A percentile compares a stretch with the other conserved stretches of the same genome.
Evolutionary conservation across 2,797 vertebrate species (phyloP).

Genomic region (Argyrosomus regius): DNA sequence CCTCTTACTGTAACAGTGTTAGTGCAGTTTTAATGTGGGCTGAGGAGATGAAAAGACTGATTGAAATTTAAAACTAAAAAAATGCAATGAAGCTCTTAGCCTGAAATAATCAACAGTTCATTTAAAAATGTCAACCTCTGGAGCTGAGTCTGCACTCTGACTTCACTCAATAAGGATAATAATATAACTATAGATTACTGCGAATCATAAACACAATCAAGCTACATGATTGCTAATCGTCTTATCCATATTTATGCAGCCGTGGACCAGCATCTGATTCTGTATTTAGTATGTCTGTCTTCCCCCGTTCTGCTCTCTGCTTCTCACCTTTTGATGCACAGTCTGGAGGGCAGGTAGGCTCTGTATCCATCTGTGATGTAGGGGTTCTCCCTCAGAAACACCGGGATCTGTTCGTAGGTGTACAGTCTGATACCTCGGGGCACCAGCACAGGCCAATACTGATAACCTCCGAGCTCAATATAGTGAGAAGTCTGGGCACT

Average conservation of each 20-base stretch:
- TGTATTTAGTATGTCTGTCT: not conserved
- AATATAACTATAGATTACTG: not conserved
- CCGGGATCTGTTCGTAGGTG: conserved; percentile 96
- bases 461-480: conserved; percentile 95
- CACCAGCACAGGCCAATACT: conserved; percentile 97
- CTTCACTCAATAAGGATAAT: not conserved
- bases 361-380: conserved; percentile 98
- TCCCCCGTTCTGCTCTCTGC: not conserved
- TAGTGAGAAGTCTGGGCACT: conserved; percentile 87
- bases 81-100: not conserved
- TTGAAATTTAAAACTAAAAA: not conserved
- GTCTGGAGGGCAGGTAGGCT: conserved; percentile 94
- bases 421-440: conserved; percentile 95
- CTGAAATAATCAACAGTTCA: not conserved
- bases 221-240: not conserved
- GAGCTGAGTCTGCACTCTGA: not conserved
- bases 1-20: not conserved
- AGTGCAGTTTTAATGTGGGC: not conserved
- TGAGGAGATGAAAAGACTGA: not conserved
- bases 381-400: conserved; percentile 94
- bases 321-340: conserved; percentile 94
- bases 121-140: not conserved
- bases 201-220: not conserved
- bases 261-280: not conserved
- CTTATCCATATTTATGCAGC: not conserved